These are phyloP conservation scores for Drosophila ogumai DNA, from an alignment of 1,140 invertebrate genomes.

Conservation along the genomic window DNA sequence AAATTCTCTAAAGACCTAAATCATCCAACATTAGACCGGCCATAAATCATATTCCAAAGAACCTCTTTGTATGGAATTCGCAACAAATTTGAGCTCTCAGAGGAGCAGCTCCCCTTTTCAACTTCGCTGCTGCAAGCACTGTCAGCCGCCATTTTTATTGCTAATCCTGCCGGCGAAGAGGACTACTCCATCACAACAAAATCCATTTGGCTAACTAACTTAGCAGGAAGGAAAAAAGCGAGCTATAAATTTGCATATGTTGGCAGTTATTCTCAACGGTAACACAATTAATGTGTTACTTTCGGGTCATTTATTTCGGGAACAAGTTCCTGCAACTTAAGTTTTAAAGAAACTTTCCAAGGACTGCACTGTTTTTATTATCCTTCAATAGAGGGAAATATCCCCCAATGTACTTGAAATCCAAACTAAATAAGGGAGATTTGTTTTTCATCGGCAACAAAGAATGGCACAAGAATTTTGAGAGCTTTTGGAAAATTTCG, in stretches of 20 bases:
- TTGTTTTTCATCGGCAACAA: conserved; percentile 3
- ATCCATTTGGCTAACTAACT: conserved; percentile 24
- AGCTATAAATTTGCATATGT: conserved; percentile 41
- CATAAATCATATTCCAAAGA: conserved; percentile 10
- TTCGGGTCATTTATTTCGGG: conserved; percentile 22
- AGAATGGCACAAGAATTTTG: conserved; percentile 1
- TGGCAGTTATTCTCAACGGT: conserved; percentile 15
- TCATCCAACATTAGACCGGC: conserved; percentile 16
- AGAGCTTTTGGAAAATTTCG: conserved; percentile 25
- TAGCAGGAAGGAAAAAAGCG: background rate
- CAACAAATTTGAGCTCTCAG: conserved; percentile 2
- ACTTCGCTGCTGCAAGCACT: background rate
- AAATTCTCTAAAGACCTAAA: conserved; percentile 13
- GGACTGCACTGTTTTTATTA: background rate
- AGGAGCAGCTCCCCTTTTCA: background rate
- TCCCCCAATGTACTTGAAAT: conserved; percentile 2
- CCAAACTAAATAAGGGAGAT: conserved; percentile 6
- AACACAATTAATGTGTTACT: conserved; percentile 26
- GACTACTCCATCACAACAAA: conserved; percentile 17
- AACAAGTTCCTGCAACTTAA: background rate
- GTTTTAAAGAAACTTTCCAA: background rate
- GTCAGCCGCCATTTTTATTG: conserved; percentile 10
- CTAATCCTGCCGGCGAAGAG: conserved; percentile 8
- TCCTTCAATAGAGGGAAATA: background rate
- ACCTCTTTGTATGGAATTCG: background rate